These are phyloP conservation scores for Epinotia nisella DNA, from an alignment of 2,888 invertebrate genomes.

Conservation along the genomic window DNA sequence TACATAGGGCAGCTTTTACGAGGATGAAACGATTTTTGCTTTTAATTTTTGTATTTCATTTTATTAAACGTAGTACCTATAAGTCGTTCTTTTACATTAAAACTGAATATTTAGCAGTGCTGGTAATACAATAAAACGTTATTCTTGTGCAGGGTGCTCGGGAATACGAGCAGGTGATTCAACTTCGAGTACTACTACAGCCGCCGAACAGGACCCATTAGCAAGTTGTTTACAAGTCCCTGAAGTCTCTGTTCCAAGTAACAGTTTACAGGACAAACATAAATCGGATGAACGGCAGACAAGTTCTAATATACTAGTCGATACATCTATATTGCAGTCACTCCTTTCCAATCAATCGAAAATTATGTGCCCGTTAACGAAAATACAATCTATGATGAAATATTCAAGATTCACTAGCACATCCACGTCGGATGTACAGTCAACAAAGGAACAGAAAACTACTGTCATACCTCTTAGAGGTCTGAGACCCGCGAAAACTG, in stretches of 20 bases:
- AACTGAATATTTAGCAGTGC: not conserved
- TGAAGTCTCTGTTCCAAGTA: not conserved
- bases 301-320: not conserved
- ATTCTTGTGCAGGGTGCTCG: slow-evolving; percentile 1
- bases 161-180: not conserved
- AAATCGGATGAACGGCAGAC: not conserved
- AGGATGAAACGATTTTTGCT: slow-evolving; percentile 65
- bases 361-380: slow-evolving; percentile 26
- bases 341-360: slow-evolving; percentile 30
- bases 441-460: not conserved
- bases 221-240: not conserved
- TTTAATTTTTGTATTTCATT: slow-evolving; percentile 39
- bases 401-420: not conserved
- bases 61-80: not conserved
- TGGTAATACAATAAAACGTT: not conserved
- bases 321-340: slow-evolving; percentile 5
- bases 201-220: not conserved
- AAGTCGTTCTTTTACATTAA: not conserved
- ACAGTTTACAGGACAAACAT: not conserved
- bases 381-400: slow-evolving; percentile 18
- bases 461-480: slow-evolving; percentile 1
- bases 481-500: slow-evolving; percentile 32
- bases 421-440: not conserved
- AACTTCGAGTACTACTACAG: not conserved
- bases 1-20: slow-evolving; percentile 67